phyloP scores from a whole-genome alignment of 2,113 vertebrate species.

The Pseudopipra pipra region DNA sequence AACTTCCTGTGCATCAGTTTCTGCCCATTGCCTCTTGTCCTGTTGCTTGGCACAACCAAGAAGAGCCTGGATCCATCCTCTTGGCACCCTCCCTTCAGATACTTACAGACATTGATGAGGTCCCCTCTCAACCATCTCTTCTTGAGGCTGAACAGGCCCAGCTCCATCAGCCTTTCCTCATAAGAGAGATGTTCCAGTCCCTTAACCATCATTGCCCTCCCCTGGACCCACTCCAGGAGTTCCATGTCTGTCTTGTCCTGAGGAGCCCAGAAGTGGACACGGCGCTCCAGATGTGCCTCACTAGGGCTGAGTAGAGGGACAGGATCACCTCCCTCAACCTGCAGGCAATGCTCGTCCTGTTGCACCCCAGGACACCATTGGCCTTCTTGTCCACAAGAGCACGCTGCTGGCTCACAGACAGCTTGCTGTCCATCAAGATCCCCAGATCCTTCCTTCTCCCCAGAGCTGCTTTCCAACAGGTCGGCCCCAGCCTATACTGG shows the following conservation, averaged over 20 bases:
- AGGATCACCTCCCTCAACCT: background rate
- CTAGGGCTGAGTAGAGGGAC: background rate
- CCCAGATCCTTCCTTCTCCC: background rate
- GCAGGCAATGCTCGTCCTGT: background rate
- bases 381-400: background rate
- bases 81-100: background rate
- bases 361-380: background rate
- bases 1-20: background rate
- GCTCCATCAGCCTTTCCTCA: background rate
- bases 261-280: background rate
- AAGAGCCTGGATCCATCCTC: background rate
- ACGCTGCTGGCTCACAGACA: background rate
- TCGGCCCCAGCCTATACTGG: rapidly evolving
- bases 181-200: background rate
- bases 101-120: background rate
- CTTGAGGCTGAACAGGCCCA: background rate
- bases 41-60: rapidly evolving
- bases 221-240: background rate
- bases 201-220: background rate
- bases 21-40: background rate
- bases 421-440: background rate
- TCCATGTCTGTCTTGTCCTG: background rate
- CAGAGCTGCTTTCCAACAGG: background rate
- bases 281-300: background rate
- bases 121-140: background rate